These are phyloP conservation scores for Watsonalla cultraria DNA, from an alignment of 2,888 invertebrate species.

Conservation along the genomic window DNA sequence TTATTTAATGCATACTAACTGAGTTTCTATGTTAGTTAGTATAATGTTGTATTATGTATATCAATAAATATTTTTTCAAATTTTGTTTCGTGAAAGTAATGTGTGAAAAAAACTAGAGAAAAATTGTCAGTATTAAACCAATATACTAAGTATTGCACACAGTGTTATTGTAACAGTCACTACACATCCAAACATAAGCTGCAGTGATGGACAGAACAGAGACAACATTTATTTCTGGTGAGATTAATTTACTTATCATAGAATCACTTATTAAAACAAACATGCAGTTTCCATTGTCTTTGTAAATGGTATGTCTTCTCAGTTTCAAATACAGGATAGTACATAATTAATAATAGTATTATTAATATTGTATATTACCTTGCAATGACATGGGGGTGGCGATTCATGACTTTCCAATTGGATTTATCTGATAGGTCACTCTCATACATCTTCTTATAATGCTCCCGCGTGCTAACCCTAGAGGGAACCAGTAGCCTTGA, in stretches of 20 bases:
- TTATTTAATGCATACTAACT: too few relatives aligned
- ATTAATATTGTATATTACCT: constrained; percentile 54
- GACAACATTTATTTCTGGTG: neutral
- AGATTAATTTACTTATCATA: too few relatives aligned
- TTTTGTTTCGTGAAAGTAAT: too few relatives aligned
- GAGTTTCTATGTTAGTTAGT: too few relatives aligned
- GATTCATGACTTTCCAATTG: constrained; percentile 60
- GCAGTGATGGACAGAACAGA: neutral
- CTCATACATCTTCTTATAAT: constrained; percentile 70
- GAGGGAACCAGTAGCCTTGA: constrained; percentile 90
- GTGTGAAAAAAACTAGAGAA: too few relatives aligned
- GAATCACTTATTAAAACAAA: neutral
- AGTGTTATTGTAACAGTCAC: neutral
- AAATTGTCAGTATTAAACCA: neutral
- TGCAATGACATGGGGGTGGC: constrained; percentile 78
- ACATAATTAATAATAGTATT: too few relatives aligned
- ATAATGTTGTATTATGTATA: too few relatives aligned
- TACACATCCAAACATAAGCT: neutral
- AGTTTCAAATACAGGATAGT: too few relatives aligned
- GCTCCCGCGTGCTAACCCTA: constrained; percentile 64
- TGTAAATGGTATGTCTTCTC: too few relatives aligned
- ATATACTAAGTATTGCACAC: neutral
- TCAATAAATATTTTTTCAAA: too few relatives aligned
- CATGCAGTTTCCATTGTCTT: neutral
- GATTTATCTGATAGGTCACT: constrained; percentile 65